Base-by-base conservation (phyloP, 2,888 invertebrate species). In the Nephrocerus scutellatus region DNA sequence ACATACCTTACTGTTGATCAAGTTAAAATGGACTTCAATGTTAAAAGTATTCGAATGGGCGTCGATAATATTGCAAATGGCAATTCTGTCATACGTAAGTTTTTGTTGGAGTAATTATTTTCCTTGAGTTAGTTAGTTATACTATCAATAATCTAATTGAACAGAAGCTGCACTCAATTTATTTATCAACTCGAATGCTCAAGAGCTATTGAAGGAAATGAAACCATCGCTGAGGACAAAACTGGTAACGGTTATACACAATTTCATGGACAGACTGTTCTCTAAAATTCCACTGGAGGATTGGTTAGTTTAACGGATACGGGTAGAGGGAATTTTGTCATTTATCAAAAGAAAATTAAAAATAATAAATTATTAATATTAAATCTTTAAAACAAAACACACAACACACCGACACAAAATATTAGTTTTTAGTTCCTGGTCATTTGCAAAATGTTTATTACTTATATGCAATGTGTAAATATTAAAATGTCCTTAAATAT, bases 181-280 rank as follows among this genome's bases (percentile, higher is more conserved):
- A 30, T 88, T 88, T 70, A 88, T 88, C 64, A 88, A 88, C 66
- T 82, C 84, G 2, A 86, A 88, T 63, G 80, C 85, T 0, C 87
- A 88, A 57, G 88, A 88, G 49, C 68, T 88, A 10, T 68, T 88
- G 30, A 85, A 83, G 57, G 88, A 88, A 69, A 88, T 88, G 88
- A 88, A 88, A 58, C 88, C 88, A 0, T 79, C 84, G 54, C 71
- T 88, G 39, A 80, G 84, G 57, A 74, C 75, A 45, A 87, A 88
- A 63, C 71, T 88, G 19, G 75, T 85, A 6, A 74, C 76, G 48
- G 80, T 84, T 47, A 83, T 87, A 77, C 75, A 78, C 18, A 74
- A 57, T 44, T 88, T 88, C 62, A 74, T 87, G 34, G 81, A 84
- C 53, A 78, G 78, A 49, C 70, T 88, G 35, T 84, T 88, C 49